Conservation (phyloP, 2,113 vertebrate species). For the Gallinago jamesoni region DNA sequence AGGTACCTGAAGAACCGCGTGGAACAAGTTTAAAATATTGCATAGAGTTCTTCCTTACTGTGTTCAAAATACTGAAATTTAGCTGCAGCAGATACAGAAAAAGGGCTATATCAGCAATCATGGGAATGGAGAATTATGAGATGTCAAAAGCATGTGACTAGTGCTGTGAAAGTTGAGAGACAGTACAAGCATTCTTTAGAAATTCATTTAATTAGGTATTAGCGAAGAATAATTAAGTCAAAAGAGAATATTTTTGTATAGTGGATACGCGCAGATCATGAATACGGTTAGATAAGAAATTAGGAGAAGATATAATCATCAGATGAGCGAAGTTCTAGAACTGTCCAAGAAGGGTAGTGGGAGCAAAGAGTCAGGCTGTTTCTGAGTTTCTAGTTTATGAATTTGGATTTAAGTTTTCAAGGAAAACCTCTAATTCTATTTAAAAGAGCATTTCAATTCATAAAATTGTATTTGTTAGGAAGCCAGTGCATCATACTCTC, state of each 20-base stretch:
- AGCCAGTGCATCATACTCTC: not conserved
- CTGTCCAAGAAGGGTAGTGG: not conserved
- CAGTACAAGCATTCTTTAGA: not conserved
- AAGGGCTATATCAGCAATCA: not conserved
- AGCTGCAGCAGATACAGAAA: not conserved
- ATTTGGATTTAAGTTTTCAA: not conserved
- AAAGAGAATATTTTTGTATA: not conserved
- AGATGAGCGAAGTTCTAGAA: not conserved
- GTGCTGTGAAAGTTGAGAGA: not conserved
- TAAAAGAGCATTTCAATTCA: not conserved
- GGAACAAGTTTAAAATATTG: not conserved
- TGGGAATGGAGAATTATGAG: not conserved
- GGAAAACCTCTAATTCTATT: not conserved
- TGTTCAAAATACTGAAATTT: not conserved
- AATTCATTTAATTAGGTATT: not conserved
- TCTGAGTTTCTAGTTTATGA: not conserved
- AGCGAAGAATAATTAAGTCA: not conserved
- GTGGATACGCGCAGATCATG: not conserved
- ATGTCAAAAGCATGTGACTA: not conserved
- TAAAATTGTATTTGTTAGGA: not conserved
- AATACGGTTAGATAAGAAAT: not conserved
- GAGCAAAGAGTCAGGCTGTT: not conserved
- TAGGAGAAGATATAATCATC: not conserved
- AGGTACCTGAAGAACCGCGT: not conserved
- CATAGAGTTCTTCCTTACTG: not conserved